Evolutionary conservation across 2,113 vertebrate genomes (phyloP), one percentile per base, ranked within the genome.

Genomic region (Esox niger): DNA sequence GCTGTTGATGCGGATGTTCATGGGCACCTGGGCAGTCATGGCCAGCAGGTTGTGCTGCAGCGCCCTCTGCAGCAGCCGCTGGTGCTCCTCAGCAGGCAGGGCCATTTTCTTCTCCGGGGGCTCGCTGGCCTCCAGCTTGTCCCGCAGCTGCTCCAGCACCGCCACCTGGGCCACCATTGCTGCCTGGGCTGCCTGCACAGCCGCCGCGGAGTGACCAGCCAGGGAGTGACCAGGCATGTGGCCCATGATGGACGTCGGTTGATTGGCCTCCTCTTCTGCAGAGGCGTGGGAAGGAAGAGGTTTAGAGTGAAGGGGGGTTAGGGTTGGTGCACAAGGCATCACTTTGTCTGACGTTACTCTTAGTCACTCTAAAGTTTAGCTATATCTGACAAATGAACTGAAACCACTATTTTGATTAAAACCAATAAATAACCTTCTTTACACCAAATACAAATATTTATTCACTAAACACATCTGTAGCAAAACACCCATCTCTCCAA

Each of bases 1-100:
- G 90, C 91, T 96, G 84, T 93, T 98, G 90, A 98, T 98, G 54
- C 96, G 95, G 79, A 99, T 95, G 89, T 93, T 99, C 97, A 99
- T 99, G 23, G 97, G 97, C 76, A 98, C 85, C 89, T 98, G 97
- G 0, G 93, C 90, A 0, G 94, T 94, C 96, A 98, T 98, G 71
- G 96, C 95, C 79, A 99, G 89, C 68, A 98, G 90, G 90, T 98
- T 99, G 80, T 98, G 96, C 88, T 98, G 96, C 64, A 99, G 84
- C 0, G 95, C 95, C 56, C 95, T 92, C 83, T 98, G 97, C 86
- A 99, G 90, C 32, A 98, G 84, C 21, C 95, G 86, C 73, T 98
- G 96, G 60, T 98, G 96, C 23, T 98, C 96, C 0, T 98, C 96
- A 0, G 93, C 78, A 0, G 93, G 91, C 70, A 98, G 85, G 0